Evolutionary conservation across 2,888 invertebrate species (phyloP).

Genomic region (Cosmopolites sordidus): DNA sequence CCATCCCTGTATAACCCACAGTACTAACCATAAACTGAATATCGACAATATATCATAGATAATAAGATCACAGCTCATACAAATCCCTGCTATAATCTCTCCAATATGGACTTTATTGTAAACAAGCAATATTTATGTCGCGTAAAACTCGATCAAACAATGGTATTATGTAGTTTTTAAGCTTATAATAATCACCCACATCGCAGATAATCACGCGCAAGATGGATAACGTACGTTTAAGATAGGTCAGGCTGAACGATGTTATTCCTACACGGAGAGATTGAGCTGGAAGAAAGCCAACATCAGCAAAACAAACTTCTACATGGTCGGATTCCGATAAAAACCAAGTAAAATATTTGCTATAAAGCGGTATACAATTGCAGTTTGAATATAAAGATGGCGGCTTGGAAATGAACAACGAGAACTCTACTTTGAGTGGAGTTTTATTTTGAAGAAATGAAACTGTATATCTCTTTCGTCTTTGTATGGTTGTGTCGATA

Average conservation of each 20-base stretch:
- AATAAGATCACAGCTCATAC: too few species aligned
- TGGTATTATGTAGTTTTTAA: slow-evolving; percentile 13
- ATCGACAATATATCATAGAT: too few species aligned
- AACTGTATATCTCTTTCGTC: too few species aligned
- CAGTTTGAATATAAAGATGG: slow-evolving; percentile 14
- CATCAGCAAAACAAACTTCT: slow-evolving; percentile 16
- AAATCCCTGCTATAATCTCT: too few species aligned
- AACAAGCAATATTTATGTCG: too few species aligned
- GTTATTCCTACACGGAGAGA: slow-evolving; percentile 7
- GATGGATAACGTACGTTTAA: slow-evolving; percentile 20
- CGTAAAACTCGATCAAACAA: too few species aligned
- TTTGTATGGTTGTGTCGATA: too few species aligned
- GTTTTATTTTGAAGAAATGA: too few species aligned
- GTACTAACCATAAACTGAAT: too few species aligned
- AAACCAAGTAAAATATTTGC: slow-evolving; percentile 19
- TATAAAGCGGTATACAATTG: slow-evolving; percentile 12
- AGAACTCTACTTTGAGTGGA: background rate
- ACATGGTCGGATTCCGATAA: slow-evolving; percentile 8
- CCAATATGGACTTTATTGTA: too few species aligned
- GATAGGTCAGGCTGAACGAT: slow-evolving; percentile 15
- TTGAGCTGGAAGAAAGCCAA: slow-evolving; percentile 16
- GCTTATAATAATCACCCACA: slow-evolving; percentile 16
- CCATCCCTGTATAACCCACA: too few species aligned
- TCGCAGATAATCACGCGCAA: slow-evolving; percentile 11
- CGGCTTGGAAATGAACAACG: slow-evolving; percentile 2